phyloP scores from a whole-genome alignment of 2,888 invertebrate genomes.

The Seira sanloemensis region DNA sequence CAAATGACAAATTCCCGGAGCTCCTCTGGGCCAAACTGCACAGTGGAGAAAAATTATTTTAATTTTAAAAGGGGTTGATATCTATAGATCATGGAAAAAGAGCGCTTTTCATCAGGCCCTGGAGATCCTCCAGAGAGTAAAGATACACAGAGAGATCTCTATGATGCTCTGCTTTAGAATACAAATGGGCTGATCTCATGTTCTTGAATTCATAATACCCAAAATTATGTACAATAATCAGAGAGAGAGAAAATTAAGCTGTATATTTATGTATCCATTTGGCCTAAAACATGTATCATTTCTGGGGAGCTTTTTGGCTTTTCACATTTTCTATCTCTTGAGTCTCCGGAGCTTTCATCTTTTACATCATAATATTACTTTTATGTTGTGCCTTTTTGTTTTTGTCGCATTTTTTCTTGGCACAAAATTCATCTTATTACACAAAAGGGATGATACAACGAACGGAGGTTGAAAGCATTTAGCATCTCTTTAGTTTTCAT shows the following conservation, averaged over 20 bases:
- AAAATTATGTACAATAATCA: background rate
- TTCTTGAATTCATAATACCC: background rate
- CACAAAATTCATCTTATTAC: background rate
- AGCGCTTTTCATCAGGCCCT: background rate
- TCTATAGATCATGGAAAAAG: slow-evolving; percentile 6
- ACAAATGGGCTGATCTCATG: background rate
- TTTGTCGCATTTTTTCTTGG: slow-evolving; percentile 12
- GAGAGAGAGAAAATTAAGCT: background rate
- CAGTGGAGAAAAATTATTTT: slow-evolving; percentile 54
- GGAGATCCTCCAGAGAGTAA: slow-evolving; percentile 47
- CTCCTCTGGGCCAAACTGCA: slow-evolving; percentile 39
- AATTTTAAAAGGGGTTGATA: slow-evolving; percentile 57
- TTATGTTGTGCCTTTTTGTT: background rate
- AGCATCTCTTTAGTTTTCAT: background rate
- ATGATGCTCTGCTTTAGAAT: background rate
- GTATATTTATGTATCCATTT: background rate
- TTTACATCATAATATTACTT: background rate
- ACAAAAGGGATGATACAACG: background rate
- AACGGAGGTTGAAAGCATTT: background rate
- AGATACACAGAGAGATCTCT: background rate
- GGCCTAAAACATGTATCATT: slow-evolving; percentile 1
- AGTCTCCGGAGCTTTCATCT: background rate
- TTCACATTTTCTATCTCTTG: background rate
- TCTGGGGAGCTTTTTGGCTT: background rate
- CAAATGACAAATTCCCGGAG: slow-evolving; percentile 64